phyloP scores from a whole-genome alignment of 2,797 vertebrate genomes.

The Eurystomus glaucurus region DNA sequence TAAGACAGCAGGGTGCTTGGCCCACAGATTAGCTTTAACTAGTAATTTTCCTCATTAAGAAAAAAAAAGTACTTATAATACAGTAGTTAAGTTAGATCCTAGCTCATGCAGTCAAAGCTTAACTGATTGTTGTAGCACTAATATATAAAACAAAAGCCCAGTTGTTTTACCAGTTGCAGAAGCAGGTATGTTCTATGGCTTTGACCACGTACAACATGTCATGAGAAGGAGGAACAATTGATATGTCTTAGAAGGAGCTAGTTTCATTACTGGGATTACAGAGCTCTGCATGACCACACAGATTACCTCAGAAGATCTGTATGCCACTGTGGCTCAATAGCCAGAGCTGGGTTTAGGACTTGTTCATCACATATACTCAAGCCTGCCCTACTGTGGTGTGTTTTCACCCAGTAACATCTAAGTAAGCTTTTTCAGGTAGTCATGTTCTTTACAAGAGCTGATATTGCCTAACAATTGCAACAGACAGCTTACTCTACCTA shows the following conservation, averaged over 20 bases:
- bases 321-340: neutral
- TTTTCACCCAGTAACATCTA: neutral
- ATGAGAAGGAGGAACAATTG: neutral
- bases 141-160: neutral
- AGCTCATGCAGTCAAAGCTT: neutral
- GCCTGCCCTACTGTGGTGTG: neutral
- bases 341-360: neutral
- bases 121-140: neutral
- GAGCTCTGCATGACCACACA: neutral
- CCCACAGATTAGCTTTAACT: neutral
- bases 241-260: neutral
- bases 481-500: neutral
- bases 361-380: neutral
- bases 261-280: neutral
- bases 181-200: neutral
- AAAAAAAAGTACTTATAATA: neutral
- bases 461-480: neutral
- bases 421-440: neutral
- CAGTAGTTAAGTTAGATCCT: neutral
- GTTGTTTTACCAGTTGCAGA: neutral
- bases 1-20: neutral
- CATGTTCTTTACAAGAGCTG: neutral
- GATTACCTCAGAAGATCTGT: neutral
- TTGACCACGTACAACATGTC: neutral
- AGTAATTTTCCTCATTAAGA: neutral